A percentile compares a stretch with the other conserved stretches of the same genome.
Conservation (phyloP, 2,888 invertebrate species). For the Galerucella calmariensis region DNA sequence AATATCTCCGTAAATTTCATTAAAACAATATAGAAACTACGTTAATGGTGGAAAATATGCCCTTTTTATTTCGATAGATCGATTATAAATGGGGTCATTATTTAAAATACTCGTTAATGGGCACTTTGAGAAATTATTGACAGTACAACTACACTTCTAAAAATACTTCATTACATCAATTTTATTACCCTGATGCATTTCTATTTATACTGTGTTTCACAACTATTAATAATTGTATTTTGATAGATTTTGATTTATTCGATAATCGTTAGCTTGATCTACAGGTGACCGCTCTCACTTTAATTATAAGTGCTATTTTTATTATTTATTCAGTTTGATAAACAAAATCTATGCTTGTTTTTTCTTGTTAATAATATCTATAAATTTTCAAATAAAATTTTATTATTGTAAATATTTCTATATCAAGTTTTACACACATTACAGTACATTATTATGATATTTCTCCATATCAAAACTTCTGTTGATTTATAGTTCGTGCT, state of each 20-base stretch:
- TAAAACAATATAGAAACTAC: background rate
- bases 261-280: no score
- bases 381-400: no score
- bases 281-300: no score
- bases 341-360: no score
- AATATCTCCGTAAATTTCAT: background rate
- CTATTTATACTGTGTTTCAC: background rate
- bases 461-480: no score
- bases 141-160: background rate
- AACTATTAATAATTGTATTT: background rate
- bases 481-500: no score
- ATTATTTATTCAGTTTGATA: no score
- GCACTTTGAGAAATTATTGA: constrained; percentile 5
- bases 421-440: no score
- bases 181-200: constrained; percentile 5
- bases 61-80: constrained; percentile 8
- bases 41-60: background rate
- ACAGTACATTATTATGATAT: no score
- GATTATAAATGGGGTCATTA: constrained; percentile 23
- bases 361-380: no score
- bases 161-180: constrained; percentile 6
- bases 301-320: no score
- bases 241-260: background rate
- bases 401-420: no score
- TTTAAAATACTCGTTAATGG: background rate